Evolutionary conservation across 2,797 vertebrate species (phyloP), one percentile per base, ranked within the genome.

Genomic region (Falco columbarius): DNA sequence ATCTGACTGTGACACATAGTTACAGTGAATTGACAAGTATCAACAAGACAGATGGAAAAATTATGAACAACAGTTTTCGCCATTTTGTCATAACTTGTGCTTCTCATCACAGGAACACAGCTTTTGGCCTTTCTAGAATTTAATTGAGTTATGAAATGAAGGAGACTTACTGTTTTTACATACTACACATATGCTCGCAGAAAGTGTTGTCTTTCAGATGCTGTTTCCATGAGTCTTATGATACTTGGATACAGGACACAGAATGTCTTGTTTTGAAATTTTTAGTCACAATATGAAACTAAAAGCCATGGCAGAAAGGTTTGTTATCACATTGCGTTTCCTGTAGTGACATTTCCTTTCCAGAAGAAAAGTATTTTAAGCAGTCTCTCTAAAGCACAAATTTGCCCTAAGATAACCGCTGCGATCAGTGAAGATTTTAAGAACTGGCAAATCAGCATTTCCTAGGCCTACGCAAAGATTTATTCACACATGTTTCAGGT

Each of bases 1-100:
- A 88, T 88, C 90, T 94, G 95, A 83, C 88, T 76, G 87, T 95
- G 95, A 85, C 93, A 89, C 82, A 81, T 21, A 67, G 70, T 93
- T 81, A 96, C 51, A 79, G 21, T 90, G 81, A 8, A 58, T 67
- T 92, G 86, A 96, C 68, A 86, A 79, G 72, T 77, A 93, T 80
- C 87, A 92, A 55, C 47, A 49, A 40, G 89, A 77, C 24, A 66
- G 30, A 46, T 40, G 87, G 83, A 90, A 52, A 32, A 76, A 73
- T 40, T 1, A 30, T 2, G 3, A 67, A 17, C 17, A 12, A 15
- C 49, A 29, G 18, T 51, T 95, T 95, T 89, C 58, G 47, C 46
- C 32, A 66, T 47, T 75, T 75, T 96, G 42, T 52, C 36, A 30
- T 76, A 85, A 70, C 20, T 46, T 75, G 46, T 67, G 32, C 11